phyloP scores from a whole-genome alignment of 1,140 invertebrate species.

The Aphis gossypii region DNA sequence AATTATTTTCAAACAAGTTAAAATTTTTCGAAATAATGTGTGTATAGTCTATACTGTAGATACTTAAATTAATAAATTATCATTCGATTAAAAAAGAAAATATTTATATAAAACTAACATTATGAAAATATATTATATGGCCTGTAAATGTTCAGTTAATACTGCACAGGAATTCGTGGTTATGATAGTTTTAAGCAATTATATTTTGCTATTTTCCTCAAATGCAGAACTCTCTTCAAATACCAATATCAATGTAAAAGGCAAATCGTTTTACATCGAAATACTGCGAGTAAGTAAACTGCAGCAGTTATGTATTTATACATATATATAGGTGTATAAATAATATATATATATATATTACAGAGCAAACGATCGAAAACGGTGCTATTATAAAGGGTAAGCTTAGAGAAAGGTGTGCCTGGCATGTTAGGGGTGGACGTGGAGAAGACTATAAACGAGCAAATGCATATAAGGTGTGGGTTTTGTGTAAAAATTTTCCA shows the following conservation, averaged over 20 bases:
- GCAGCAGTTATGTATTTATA: neutral
- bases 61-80: neutral
- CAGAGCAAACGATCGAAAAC: neutral
- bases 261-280: neutral
- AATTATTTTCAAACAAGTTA: too few relatives aligned
- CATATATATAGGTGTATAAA: too few relatives aligned
- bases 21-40: too few relatives aligned
- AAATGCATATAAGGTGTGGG: slow-evolving; percentile 25
- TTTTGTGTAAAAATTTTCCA: slow-evolving; percentile 13
- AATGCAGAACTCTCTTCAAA: neutral
- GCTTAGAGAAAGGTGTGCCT: neutral
- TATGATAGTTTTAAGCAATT: neutral
- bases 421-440: too few relatives aligned
- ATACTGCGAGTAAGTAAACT: slow-evolving; percentile 8
- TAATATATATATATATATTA: neutral
- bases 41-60: too few relatives aligned
- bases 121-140: neutral
- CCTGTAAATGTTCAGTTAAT: neutral
- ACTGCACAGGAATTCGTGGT: neutral
- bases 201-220: slow-evolving; percentile 12
- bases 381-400: neutral
- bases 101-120: neutral
- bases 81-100: neutral
- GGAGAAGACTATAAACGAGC: slow-evolving; percentile 9
- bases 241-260: slow-evolving; percentile 11